phyloP scores from a whole-genome alignment of 1,140 invertebrate species.

The Lepidostoma basale region DNA sequence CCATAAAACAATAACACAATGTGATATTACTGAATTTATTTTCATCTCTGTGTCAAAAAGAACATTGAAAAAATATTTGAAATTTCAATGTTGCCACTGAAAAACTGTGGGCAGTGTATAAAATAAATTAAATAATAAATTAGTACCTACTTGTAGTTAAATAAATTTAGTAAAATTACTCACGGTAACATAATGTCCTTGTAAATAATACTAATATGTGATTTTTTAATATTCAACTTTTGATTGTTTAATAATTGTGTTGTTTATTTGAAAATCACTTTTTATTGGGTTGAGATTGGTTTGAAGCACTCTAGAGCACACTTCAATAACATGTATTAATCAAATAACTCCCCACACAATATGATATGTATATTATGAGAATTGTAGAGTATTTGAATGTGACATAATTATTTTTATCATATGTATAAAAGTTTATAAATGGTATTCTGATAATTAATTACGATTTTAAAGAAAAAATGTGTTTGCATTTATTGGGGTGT shows the following conservation, averaged over 20 bases:
- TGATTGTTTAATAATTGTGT: neutral
- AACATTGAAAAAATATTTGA: neutral
- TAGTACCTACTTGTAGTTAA: too few species aligned
- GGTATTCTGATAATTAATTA: too few species aligned
- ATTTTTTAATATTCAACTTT: constrained; percentile 11
- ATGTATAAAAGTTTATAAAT: too few species aligned
- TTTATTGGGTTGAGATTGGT: constrained; percentile 30
- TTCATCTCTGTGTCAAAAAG: neutral
- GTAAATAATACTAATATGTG: constrained; percentile 29
- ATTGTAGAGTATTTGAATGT: too few species aligned
- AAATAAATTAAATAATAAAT: too few species aligned
- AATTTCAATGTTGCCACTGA: too few species aligned
- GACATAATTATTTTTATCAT: too few species aligned
- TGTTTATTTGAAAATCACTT: constrained; percentile 18
- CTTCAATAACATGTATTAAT: neutral
- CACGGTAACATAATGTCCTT: neutral
- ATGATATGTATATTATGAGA: too few species aligned
- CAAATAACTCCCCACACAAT: neutral
- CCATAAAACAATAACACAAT: neutral
- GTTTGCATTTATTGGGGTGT: too few species aligned
- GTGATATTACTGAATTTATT: constrained; percentile 38
- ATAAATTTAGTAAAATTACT: constrained; percentile 40
- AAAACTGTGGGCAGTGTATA: too few species aligned
- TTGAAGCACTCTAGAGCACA: constrained; percentile 14
- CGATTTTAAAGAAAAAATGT: too few species aligned